Base-by-base conservation (phyloP, 2,797 vertebrate genomes). In the Carduelis carduelis region DNA sequence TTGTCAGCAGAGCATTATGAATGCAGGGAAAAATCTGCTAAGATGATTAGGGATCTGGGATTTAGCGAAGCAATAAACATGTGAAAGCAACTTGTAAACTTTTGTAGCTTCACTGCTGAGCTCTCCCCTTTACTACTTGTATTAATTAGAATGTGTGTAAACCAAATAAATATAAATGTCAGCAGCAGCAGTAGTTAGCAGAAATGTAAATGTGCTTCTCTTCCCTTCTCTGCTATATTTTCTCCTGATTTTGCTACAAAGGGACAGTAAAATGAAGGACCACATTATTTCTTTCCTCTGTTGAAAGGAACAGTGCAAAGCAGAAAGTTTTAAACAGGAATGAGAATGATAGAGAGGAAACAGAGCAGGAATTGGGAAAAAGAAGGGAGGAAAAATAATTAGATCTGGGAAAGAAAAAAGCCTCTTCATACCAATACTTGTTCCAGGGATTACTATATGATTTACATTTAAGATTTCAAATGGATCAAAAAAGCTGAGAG, bases 31-130 rank as follows among this genome's bases (percentile, higher is more conserved):
- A 76, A 81, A 84, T 79, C 70, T 66, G n/a, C 44, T 74, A 84
- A 92, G 9, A 22, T 93, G 74, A 57, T 90, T 84, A 79, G n/a
- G 17, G 27, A 24, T 66, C 71, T 79, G 64, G 47, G 56, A 13
- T 93, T 92, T 77, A 96, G 56, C 26, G 80, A 77, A 87, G 44
- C 79, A 60, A 70, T 87, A 87, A 94, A 89, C 26, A 63, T 12
- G 49, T 74, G 78, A 95, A 89, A 93, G n/a, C 64, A 77, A 60
- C 74, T 92, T 92, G 87, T 93, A 83, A 94, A 92, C 63, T 89
- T 92, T 34, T 87, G 88, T 89, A 77, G 78, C 75, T 93, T 85
- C 66, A 23, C 56, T 4, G 18, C 30, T 74, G 87, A 70, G 37
- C 79, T 92, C 75, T 83, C 60, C 39, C 28, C 44, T 93, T 95